Percentiles rank a stretch among this genome's conserved stretches.
phyloP scores from a whole-genome alignment of 2,797 vertebrate genomes.

The Betta splendens region DNA sequence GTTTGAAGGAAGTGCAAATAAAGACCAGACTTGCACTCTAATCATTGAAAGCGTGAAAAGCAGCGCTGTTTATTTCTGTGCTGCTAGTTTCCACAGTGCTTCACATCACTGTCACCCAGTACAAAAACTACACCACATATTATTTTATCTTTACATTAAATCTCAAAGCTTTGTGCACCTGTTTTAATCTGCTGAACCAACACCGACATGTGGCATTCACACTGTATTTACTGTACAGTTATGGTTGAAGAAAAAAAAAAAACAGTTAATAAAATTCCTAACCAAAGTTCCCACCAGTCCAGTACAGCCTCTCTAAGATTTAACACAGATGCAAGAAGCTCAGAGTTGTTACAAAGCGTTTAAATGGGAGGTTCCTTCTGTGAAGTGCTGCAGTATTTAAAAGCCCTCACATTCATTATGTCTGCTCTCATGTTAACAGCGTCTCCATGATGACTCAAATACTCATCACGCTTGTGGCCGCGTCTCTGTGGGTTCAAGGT shows the following conservation, averaged over 20 bases:
- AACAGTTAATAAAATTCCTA: too few relatives aligned
- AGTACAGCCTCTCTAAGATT: too few relatives aligned
- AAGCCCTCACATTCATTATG: not conserved
- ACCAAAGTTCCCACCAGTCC: too few relatives aligned
- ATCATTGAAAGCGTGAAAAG: constrained; percentile 24
- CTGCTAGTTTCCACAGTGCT: constrained; percentile 46
- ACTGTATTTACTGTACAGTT: too few relatives aligned
- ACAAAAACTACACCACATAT: constrained; percentile 9
- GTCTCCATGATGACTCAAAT: not conserved
- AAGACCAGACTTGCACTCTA: constrained; percentile 18
- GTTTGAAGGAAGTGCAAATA: constrained; percentile 19
- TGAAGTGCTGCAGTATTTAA: not conserved
- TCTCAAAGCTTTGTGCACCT: constrained; percentile 14
- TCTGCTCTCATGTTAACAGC: not conserved
- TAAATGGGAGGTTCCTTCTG: constrained; percentile 26
- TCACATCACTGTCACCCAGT: not conserved
- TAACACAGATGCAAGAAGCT: too few relatives aligned
- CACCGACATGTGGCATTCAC: too few relatives aligned
- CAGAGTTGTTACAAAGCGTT: too few relatives aligned
- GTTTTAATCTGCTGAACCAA: not conserved
- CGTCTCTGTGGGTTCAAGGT: constrained; percentile 35
- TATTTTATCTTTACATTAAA: not conserved
- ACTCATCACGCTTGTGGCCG: constrained; percentile 8
- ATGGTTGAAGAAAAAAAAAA: too few relatives aligned
- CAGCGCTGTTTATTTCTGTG: constrained; percentile 61